A percentile compares a stretch with the other conserved stretches of the same genome.
Conservation (phyloP, 37 sponge, comb jelly and placozoan species). For the Beroe ovata region DNA sequence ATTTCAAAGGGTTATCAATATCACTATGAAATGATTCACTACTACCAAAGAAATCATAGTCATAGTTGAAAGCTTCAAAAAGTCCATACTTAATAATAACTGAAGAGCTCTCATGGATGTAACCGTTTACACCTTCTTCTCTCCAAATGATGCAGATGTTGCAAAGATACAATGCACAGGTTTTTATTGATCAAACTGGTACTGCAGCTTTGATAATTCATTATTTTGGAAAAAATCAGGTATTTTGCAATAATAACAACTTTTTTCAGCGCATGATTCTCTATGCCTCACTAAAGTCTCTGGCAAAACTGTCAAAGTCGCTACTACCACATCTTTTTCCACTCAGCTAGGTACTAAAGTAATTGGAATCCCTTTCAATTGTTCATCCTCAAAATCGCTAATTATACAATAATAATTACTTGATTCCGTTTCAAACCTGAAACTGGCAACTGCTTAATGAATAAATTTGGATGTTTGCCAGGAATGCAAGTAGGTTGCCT, state of each 20-base stretch:
- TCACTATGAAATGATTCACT: background rate
- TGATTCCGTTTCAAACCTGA: no score
- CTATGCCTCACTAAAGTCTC: slow-evolving; percentile 27
- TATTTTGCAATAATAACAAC: background rate
- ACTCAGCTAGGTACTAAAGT: slow-evolving; percentile 2
- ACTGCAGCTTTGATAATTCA: background rate
- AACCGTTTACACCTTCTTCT: slow-evolving; percentile 25
- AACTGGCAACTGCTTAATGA: slow-evolving; percentile 8
- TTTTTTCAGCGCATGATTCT: slow-evolving; percentile 1
- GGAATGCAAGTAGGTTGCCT: slow-evolving; percentile 25
- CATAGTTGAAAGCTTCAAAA: no score
- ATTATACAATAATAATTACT: no score
- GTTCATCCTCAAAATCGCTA: no score
- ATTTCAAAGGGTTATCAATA: background rate
- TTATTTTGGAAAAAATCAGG: background rate
- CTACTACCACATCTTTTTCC: background rate
- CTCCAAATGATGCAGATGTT: slow-evolving; percentile 5
- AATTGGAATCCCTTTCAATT: background rate
- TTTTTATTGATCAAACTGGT: background rate
- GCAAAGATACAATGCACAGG: background rate
- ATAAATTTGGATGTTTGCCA: background rate
- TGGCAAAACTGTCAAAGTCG: slow-evolving; percentile 43
- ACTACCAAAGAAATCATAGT: slow-evolving; percentile 2
- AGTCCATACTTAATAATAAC: no score
- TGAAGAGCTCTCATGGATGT: slow-evolving; percentile 55